Evolutionary conservation across 2,797 vertebrate genomes (phyloP).

Genomic region (Mycteria americana): DNA sequence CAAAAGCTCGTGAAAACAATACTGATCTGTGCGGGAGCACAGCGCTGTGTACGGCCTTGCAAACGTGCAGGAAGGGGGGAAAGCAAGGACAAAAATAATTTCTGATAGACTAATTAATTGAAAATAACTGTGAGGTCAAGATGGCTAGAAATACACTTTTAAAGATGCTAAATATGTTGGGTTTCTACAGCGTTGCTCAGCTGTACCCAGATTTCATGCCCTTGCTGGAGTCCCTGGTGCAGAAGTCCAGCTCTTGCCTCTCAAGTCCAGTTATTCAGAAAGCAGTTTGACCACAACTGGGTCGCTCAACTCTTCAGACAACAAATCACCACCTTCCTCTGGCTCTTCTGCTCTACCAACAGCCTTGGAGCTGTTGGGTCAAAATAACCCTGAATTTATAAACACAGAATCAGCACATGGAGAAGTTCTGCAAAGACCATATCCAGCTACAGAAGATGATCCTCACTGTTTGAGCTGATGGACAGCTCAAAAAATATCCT

Average conservation of each 20-base stretch:
- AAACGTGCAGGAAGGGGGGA: background rate
- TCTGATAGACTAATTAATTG: background rate
- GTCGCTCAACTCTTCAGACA: background rate
- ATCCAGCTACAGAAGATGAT: background rate
- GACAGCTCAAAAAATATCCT: background rate
- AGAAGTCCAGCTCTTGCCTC: background rate
- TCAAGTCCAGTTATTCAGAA: background rate
- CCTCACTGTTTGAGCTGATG: background rate
- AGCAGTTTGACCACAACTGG: background rate
- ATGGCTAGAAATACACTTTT: background rate
- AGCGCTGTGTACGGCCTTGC: rapidly evolving
- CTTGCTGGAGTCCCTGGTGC: background rate
- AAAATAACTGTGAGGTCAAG: background rate
- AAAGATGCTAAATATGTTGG: background rate
- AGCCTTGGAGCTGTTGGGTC: background rate
- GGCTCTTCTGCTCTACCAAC: background rate
- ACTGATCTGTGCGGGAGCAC: background rate
- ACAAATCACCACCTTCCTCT: background rate
- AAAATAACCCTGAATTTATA: background rate
- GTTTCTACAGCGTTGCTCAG: background rate
- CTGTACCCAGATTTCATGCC: background rate
- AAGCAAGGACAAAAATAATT: background rate
- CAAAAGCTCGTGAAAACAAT: background rate
- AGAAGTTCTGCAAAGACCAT: background rate
- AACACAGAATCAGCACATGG: background rate